Conservation (phyloP, 2,888 invertebrate genomes). For the Drosophila anceps region DNA sequence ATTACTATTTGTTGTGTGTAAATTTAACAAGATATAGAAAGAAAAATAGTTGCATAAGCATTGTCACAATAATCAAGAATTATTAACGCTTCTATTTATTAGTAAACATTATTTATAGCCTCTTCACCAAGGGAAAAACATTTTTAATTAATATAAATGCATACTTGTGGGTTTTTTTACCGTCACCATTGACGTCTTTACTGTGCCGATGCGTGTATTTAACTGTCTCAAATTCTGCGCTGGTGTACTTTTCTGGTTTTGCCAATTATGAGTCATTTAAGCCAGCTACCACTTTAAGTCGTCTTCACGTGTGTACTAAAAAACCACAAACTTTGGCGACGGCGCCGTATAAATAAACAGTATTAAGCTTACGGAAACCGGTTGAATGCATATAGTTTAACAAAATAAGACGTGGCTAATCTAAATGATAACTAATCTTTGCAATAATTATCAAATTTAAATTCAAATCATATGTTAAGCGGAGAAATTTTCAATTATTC, state of each 20-base stretch:
- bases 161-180: constrained; percentile 43
- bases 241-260: constrained; percentile 12
- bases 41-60: neutral
- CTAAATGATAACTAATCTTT: constrained; percentile 13
- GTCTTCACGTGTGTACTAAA: constrained; percentile 39
- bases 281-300: constrained; percentile 5
- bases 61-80: neutral
- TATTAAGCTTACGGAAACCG: constrained; percentile 38
- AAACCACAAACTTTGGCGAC: constrained; percentile 26
- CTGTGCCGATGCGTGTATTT: constrained; percentile 29
- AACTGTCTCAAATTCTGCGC: constrained; percentile 18
- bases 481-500: constrained; percentile 39
- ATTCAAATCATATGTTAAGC: constrained; percentile 36
- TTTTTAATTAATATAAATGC: constrained; percentile 26
- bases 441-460: neutral
- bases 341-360: constrained; percentile 19
- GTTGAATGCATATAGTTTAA: constrained; percentile 42
- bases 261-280: constrained; percentile 52
- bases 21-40: too few relatives aligned
- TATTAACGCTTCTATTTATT: constrained; percentile 19
- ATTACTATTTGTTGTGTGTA: too few relatives aligned
- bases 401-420: constrained; percentile 1
- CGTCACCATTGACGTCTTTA: constrained; percentile 21
- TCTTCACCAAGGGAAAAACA: constrained; percentile 45
- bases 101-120: neutral